A percentile compares a stretch with the other conserved stretches of the same genome.
Conservation (phyloP, 2,888 invertebrate genomes). For the Ceratothoa steindachneri region DNA sequence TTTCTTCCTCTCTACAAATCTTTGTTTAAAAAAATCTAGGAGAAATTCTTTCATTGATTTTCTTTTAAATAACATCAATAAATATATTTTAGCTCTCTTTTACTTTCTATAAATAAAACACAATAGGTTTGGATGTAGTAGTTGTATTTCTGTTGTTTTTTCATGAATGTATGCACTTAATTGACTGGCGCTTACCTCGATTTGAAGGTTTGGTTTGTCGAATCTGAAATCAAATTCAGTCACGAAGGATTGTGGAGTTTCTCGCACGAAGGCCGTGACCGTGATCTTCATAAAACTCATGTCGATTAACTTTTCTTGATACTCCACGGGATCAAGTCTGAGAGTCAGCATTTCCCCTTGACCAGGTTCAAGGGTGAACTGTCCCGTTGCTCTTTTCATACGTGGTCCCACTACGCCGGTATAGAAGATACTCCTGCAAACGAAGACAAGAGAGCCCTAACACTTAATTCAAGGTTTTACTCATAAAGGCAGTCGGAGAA, state of each 20-base stretch:
- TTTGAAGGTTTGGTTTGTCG: conserved; percentile 64
- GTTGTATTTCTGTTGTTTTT: too few species aligned
- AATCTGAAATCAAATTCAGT: conserved; percentile 69
- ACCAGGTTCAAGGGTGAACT: conserved; percentile 60
- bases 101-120: too few species aligned
- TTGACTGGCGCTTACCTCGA: too few species aligned
- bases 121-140: too few species aligned
- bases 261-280: conserved; percentile 66
- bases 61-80: too few species aligned
- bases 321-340: conserved; percentile 64
- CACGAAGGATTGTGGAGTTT: conserved; percentile 69
- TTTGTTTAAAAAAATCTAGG: too few species aligned
- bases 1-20: too few species aligned
- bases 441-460: not conserved
- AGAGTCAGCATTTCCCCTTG: conserved; percentile 56
- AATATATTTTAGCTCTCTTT: too few species aligned
- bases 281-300: conserved; percentile 68
- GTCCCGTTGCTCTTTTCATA: conserved; percentile 62
- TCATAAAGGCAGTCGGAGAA: too few species aligned
- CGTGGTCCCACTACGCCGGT: conserved; percentile 64
- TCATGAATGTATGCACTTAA: too few species aligned
- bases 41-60: too few species aligned
- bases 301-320: conserved; percentile 66
- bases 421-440: conserved; percentile 64
- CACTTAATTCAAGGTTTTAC: not conserved